Conservation (phyloP, 2,888 invertebrate species). For the Stegophylla sp. region DNA sequence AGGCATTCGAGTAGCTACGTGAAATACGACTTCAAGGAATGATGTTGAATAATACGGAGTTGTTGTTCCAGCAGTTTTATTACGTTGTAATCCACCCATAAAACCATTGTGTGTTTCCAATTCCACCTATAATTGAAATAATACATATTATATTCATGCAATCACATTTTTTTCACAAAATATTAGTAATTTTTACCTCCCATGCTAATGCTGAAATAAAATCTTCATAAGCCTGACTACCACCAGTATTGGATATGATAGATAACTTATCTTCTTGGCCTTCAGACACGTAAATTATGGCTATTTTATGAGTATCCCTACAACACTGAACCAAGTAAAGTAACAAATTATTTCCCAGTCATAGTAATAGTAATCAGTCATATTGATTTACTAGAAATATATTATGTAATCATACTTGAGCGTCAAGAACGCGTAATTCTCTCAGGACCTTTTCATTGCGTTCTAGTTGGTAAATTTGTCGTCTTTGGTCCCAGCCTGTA, state of each 20-base stretch:
- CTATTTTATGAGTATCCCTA: constrained; percentile 93
- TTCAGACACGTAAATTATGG: constrained; percentile 96
- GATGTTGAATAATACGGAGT: constrained; percentile 95
- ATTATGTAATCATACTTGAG: constrained; percentile 70
- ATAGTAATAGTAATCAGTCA: not conserved
- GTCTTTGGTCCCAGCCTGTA: constrained; percentile 86
- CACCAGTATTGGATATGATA: constrained; percentile 87
- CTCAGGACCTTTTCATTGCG: constrained; percentile 88
- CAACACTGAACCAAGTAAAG: constrained; percentile 69
- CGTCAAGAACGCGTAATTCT: constrained; percentile 91
- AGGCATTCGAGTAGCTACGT: constrained; percentile 97
- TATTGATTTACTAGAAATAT: no score
- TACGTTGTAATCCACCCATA: constrained; percentile 81
- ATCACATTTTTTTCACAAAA: not conserved
- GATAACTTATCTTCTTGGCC: constrained; percentile 97
- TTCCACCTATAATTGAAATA: constrained; percentile 70
- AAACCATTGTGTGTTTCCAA: constrained; percentile 94
- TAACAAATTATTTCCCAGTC: not conserved
- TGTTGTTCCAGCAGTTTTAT: constrained; percentile 87
- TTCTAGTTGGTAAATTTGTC: constrained; percentile 82
- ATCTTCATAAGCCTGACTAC: constrained; percentile 91
- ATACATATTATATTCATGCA: not conserved
- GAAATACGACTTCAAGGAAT: constrained; percentile 92
- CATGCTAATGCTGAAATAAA: constrained; percentile 77
- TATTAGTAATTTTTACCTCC: constrained; percentile 67